Conservation (phyloP, 2,113 vertebrate species). For the Climacteris rufus region DNA sequence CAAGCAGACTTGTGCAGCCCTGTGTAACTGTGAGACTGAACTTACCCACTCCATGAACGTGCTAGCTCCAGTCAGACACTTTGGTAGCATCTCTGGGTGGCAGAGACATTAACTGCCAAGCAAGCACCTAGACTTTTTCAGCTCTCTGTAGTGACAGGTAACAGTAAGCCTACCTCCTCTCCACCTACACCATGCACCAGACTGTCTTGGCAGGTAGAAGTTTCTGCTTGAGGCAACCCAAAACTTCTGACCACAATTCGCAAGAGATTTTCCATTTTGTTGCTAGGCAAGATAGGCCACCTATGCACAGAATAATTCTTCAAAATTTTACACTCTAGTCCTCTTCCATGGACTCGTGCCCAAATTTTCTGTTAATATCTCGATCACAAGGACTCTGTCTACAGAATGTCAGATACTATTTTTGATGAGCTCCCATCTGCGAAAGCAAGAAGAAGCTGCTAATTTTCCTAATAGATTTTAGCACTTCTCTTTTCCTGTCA, state of each 20-base stretch:
- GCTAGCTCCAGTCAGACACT: background rate
- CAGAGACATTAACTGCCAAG: background rate
- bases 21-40: background rate
- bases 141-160: background rate
- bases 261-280: constrained; percentile 30
- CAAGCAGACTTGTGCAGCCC: background rate
- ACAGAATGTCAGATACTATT: constrained; percentile 64
- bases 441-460: constrained; percentile 52
- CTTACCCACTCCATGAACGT: background rate
- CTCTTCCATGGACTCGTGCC: constrained; percentile 42
- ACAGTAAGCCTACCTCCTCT: background rate
- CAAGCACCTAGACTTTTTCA: background rate
- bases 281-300: constrained; percentile 37
- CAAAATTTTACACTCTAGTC: constrained; percentile 14
- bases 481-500: constrained; percentile 59
- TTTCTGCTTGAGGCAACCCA: background rate
- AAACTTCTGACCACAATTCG: background rate
- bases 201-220: background rate
- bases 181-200: background rate
- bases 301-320: constrained; percentile 34
- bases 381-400: constrained; percentile 56
- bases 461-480: constrained; percentile 66
- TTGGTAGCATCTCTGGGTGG: background rate
- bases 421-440: constrained; percentile 60
- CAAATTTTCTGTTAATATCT: constrained; percentile 60